Conservation (phyloP, 1,140 invertebrate species). For the Globodera ellingtonae region DNA sequence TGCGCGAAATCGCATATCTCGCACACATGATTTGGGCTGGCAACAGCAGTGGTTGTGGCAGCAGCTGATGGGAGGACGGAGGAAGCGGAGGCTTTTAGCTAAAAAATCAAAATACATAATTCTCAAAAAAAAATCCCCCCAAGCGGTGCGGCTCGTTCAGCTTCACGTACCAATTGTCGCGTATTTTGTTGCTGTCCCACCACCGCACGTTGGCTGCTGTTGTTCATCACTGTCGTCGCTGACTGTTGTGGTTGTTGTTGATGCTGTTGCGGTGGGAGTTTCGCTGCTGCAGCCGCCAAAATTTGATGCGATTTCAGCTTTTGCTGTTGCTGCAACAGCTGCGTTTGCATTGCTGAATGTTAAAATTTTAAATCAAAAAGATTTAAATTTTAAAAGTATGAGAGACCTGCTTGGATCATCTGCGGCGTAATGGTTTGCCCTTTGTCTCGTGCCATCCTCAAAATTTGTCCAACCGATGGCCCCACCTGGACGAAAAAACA, state of each 20-base stretch:
- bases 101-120: neutral
- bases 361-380: neutral
- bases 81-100: neutral
- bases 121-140: neutral
- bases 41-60: too few species aligned
- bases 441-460: conserved; percentile 16
- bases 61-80: neutral
- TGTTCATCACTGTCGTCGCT: neutral
- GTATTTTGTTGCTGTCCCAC: neutral
- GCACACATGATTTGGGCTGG: conserved; percentile 29
- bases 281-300: conserved; percentile 17
- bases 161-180: neutral
- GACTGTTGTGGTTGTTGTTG: conserved; percentile 31
- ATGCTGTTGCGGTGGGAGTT: conserved; percentile 20
- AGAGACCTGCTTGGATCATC: conserved; percentile 31
- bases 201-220: neutral
- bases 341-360: conserved; percentile 37
- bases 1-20: conserved; percentile 55
- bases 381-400: neutral
- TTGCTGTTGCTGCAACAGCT: conserved; percentile 36
- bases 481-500: neutral
- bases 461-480: conserved; percentile 16
- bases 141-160: too few species aligned
- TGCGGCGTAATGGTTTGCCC: conserved; percentile 25
- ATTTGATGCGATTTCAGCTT: conserved; percentile 20